These are phyloP conservation scores for Phalacrocorax pelagicus DNA, from an alignment of 2,113 vertebrate species.

Conservation along the genomic window DNA sequence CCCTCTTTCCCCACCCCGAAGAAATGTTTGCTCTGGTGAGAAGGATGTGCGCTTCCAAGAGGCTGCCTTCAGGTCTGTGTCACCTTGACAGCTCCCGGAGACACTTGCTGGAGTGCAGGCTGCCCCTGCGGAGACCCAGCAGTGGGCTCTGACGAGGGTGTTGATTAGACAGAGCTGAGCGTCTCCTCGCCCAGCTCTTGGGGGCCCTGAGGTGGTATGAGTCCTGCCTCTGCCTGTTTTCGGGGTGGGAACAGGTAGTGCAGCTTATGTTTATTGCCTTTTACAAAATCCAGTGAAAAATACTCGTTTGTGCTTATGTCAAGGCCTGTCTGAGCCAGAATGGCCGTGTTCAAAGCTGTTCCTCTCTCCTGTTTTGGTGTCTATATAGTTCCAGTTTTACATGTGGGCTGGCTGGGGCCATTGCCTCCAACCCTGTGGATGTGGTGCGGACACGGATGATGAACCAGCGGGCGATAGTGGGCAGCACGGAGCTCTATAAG, in stretches of 20 bases:
- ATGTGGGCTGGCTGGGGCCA: slow-evolving; percentile 88
- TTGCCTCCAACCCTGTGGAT: slow-evolving; percentile 92
- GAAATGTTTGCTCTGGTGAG: not conserved
- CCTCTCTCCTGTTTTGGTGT: not conserved
- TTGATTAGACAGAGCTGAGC: not conserved
- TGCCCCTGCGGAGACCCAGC: not conserved
- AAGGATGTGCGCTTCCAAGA: not conserved
- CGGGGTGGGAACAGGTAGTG: not conserved
- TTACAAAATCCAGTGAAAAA: rapidly evolving
- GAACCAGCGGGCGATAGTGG: slow-evolving; percentile 86
- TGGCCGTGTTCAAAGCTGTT: not conserved
- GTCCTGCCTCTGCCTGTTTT: not conserved
- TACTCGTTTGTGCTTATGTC: not conserved
- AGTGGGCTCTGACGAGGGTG: not conserved
- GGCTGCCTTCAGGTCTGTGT: not conserved
- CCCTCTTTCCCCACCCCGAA: not conserved
- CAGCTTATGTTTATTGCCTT: rapidly evolving
- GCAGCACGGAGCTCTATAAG: slow-evolving; percentile 78
- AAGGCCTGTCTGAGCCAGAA: not conserved
- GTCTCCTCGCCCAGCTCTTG: not conserved
- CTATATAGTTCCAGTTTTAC: slow-evolving; percentile 86
- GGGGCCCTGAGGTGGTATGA: not conserved
- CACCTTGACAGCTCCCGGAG: not conserved
- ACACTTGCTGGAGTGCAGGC: not conserved
- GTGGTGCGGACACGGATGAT: slow-evolving; percentile 95